Base-by-base conservation (phyloP, 2,888 invertebrate genomes). In the Drosophila paramelanica region DNA sequence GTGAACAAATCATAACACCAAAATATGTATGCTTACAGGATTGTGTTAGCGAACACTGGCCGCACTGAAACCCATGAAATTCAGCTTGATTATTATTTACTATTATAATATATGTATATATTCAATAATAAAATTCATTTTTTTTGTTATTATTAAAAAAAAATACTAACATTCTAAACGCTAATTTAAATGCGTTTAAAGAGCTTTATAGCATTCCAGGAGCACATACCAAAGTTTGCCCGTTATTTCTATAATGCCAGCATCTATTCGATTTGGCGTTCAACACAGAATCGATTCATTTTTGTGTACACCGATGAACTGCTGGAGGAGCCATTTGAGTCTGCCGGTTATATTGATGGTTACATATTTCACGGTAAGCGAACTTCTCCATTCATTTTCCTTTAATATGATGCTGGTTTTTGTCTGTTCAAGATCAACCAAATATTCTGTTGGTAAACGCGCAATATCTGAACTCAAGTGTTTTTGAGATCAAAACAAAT, bases 181-280 rank as follows among this genome's bases (percentile, higher is more conserved):
- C 13, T 1, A 20, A 13, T 17, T 36, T 23, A 0, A 14, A 0
- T 55, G 13, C 14, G 8, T 13, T 58, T 55, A 27, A 53, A 89
- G 90, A 74, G 71, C 0, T 91, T 90, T 47, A 36, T 91, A 41
- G 89, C 64, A 0, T 91, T 91, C 55, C 90, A 91, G 60, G 83
- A 91, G 31, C 77, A 91, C n/a, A 91, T 91, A 42, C 76, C 74
- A 0, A 42, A 66, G 11, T 91, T 91, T 73, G 79, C 84, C 0
- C 43, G 53, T 3, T 58, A 74, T 17, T 91, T 91, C 67, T 73
- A 78, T 55, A 78, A 82, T 31, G 86, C 91, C 20, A 89, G 89
- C 51, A 58, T 72, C 4, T 85, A 83, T 50, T 83, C 91, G 1
- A 57, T 67, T 60, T 91, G 90, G 90, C 77, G 90, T 33, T 88